phyloP scores from a whole-genome alignment of 2,888 invertebrate genomes.

The Bursaphelenchus okinawaensis region DNA sequence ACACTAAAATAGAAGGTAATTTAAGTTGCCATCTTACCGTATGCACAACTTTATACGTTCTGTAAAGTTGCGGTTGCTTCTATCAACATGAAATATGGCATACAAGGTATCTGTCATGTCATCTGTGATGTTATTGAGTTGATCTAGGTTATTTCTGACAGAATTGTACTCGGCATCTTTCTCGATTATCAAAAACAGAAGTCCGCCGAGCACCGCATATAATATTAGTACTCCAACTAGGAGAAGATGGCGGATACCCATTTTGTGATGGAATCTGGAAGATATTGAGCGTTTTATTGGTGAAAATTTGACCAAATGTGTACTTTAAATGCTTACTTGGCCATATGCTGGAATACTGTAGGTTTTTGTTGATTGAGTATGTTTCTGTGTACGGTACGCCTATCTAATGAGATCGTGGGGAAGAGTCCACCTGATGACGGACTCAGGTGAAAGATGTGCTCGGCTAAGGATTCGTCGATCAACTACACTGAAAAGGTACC shows the following conservation, averaged over 20 bases:
- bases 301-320: slow-evolving; percentile 5
- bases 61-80: neutral
- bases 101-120: slow-evolving; percentile 19
- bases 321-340: slow-evolving; percentile 1
- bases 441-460: slow-evolving; percentile 12
- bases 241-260: slow-evolving; percentile 33
- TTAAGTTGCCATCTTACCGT: slow-evolving; percentile 1
- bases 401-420: slow-evolving; percentile 11
- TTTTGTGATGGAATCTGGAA: slow-evolving; percentile 29
- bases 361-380: slow-evolving; percentile 10
- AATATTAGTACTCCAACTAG: slow-evolving; percentile 25
- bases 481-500: slow-evolving; percentile 7
- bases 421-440: slow-evolving; percentile 9
- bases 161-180: slow-evolving; percentile 16
- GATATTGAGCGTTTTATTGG: too few species aligned
- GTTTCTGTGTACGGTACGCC: slow-evolving; percentile 10
- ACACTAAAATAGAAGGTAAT: neutral
- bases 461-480: slow-evolving; percentile 18
- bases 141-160: slow-evolving; percentile 13
- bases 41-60: slow-evolving; percentile 24
- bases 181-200: slow-evolving; percentile 32
- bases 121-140: slow-evolving; percentile 17
- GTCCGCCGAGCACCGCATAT: slow-evolving; percentile 29
- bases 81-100: slow-evolving; percentile 16
- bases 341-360: slow-evolving; percentile 21